These are phyloP conservation scores for Perca fluviatilis DNA, from an alignment of 2,113 vertebrate genomes.

Conservation along the genomic window DNA sequence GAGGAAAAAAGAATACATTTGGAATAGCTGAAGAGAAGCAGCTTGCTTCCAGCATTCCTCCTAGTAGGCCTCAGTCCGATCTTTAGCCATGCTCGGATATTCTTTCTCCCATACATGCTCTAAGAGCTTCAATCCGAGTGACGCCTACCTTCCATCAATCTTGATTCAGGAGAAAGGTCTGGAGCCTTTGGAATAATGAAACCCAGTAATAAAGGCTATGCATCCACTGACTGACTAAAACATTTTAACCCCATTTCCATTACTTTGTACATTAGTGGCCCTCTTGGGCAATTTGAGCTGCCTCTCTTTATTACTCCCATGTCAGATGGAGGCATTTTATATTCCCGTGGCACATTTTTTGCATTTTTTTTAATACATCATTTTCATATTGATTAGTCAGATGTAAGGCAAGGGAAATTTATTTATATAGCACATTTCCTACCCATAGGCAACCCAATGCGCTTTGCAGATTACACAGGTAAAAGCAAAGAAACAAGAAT, in stretches of 20 bases:
- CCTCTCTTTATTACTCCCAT: conserved; percentile 66
- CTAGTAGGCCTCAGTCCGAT: neutral
- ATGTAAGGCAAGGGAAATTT: neutral
- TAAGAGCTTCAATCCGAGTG: conserved; percentile 51
- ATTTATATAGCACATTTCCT: no score
- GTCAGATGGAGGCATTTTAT: conserved; percentile 51
- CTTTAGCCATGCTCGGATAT: conserved; percentile 51
- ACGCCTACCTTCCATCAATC: conserved; percentile 72
- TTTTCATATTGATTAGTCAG: conserved; percentile 9
- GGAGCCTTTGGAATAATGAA: conserved; percentile 71
- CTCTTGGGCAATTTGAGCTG: conserved; percentile 71
- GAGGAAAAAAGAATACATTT: neutral
- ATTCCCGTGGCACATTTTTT: conserved; percentile 39
- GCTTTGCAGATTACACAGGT: no score
- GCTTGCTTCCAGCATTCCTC: conserved; percentile 23
- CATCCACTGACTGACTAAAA: conserved; percentile 69
- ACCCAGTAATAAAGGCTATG: conserved; percentile 69
- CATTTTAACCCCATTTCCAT: conserved; percentile 59
- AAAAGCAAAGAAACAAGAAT: no score
- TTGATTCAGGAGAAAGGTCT: conserved; percentile 68
- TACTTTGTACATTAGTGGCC: conserved; percentile 60
- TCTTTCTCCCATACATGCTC: conserved; percentile 32
- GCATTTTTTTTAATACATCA: neutral
- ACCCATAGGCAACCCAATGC: no score
- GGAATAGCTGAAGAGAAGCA: neutral